phyloP scores from a whole-genome alignment of 2,797 vertebrate genomes.

The Euthynnus affinis region DNA sequence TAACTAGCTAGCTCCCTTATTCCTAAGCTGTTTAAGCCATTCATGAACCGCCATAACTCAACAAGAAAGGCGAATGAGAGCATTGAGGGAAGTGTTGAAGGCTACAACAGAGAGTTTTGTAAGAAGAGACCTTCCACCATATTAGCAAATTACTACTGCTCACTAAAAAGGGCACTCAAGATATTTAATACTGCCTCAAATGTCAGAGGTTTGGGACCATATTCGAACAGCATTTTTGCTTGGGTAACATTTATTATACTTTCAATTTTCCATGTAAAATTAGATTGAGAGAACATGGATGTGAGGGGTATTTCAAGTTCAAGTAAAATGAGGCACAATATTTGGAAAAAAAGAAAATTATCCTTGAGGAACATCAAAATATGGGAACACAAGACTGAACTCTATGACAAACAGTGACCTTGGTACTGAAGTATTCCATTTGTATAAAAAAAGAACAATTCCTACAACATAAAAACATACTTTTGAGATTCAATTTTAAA shows the following conservation, averaged over 20 bases:
- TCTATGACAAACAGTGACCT: background rate
- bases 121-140: conserved; percentile 28
- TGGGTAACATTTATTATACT: conserved; percentile 18
- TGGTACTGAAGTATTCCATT: background rate
- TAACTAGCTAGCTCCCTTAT: background rate
- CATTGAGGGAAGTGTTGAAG: conserved; percentile 3
- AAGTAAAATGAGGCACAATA: background rate
- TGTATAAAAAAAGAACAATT: background rate
- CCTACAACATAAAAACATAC: background rate
- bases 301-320: background rate
- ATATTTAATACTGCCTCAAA: conserved; percentile 37
- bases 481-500: conserved; percentile 4
- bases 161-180: conserved; percentile 35
- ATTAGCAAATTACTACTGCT: conserved; percentile 36
- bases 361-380: background rate
- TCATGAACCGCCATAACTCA: conserved; percentile 1
- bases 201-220: conserved; percentile 32
- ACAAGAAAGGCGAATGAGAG: background rate
- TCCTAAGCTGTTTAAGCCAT: conserved; percentile 1
- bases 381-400: background rate
- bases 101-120: conserved; percentile 3
- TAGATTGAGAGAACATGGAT: background rate
- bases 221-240: conserved; percentile 24
- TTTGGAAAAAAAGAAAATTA: background rate
- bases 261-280: conserved; percentile 16